Evolutionary conservation across 1,140 invertebrate genomes (phyloP), one percentile per base, ranked within the genome.

Genomic region (Panagrolaimus sp.): DNA sequence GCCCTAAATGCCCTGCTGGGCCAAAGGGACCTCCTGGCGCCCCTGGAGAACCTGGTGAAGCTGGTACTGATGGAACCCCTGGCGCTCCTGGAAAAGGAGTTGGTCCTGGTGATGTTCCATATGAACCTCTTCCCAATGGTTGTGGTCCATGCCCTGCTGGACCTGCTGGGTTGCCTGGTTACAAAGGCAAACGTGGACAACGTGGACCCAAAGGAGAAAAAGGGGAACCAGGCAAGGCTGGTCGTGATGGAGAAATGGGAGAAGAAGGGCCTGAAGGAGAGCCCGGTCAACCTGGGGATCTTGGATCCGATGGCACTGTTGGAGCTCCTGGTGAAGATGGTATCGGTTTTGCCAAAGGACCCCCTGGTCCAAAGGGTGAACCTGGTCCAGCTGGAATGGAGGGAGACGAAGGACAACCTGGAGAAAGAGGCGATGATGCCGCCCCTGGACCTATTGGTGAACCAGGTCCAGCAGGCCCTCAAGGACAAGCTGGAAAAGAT

Each of bases 311-410:
- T 0, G 72, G 72, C 4, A 24, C 28, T 3, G 66, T 62, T 21
- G 69, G 69, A 9, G 48, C 71, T 26, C 73, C 73, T 28, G 73
- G 71, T 21, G 55, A 67, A 48, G 63, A 63, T 62, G 62, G 65
- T 9, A 67, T 69, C 15, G 72, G 72, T 14, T 73, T 70, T 46
- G 65, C 72, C 43, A 73, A 69, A 38, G 73, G 73, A 26, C 24
- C 68, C 15, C 73, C 73, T n/a, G 73, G 73, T 17, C 68, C 73
- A 26, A 75, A 75, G 52, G 73, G 73, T 9, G 73, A 75, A 43
- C 21, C 67, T 24, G 73, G 73, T 17, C 32, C 55, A 17, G 47
- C 74, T 21, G 73, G 73, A 15, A 26, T 43, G 12, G 45, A 28
- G 24, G 73, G 73, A 26, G 73, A 75, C 15, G 73, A 75, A 68